These are phyloP conservation scores for Halichoerus grypus DNA, from an alignment of 2,113 vertebrate genomes.

Conservation along the genomic window DNA sequence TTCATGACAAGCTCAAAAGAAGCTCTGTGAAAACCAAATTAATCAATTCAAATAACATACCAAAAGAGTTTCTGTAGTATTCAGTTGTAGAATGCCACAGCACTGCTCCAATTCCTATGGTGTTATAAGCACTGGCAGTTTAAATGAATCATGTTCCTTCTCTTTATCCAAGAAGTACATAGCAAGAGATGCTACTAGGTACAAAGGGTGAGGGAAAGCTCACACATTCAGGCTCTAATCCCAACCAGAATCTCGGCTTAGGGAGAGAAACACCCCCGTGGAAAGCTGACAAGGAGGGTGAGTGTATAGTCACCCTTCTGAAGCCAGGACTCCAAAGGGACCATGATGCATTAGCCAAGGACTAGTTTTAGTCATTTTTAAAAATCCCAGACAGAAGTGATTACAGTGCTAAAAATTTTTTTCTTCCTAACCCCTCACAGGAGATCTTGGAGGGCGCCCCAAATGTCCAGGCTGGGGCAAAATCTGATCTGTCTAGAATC, in stretches of 20 bases:
- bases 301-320: not conserved
- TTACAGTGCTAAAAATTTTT: not conserved
- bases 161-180: not conserved
- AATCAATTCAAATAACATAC: not conserved
- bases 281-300: not conserved
- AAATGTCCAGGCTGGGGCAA: not conserved
- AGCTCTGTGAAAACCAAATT: constrained; percentile 17
- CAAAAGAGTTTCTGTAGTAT: not conserved
- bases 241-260: not conserved
- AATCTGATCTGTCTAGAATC: not conserved
- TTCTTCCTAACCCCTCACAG: not conserved
- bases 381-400: not conserved
- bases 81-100: not conserved
- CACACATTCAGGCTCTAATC: not conserved
- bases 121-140: not conserved
- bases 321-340: constrained; percentile 26
- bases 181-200: not conserved
- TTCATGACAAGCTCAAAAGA: not conserved
- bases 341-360: not conserved
- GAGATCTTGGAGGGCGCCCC: not conserved
- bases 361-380: constrained; percentile 8
- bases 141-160: not conserved
- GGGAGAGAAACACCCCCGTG: not conserved
- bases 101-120: not conserved
- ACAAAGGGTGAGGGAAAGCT: not conserved